Evolutionary conservation across 2,113 vertebrate genomes (phyloP).

Genomic region (Pluvianellus socialis): DNA sequence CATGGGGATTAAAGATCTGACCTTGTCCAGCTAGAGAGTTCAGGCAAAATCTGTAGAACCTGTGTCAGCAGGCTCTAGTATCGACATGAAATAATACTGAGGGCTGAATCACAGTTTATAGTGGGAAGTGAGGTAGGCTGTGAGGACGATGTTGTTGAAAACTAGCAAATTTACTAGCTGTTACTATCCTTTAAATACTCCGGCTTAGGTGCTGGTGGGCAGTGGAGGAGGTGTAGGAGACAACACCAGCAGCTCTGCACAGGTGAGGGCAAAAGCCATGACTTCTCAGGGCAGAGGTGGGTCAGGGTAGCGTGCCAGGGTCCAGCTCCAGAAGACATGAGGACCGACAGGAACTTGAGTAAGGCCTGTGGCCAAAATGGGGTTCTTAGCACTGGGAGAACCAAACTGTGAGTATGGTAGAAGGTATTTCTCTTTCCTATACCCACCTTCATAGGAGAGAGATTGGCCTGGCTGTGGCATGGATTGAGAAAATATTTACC

Average conservation of each 20-base stretch:
- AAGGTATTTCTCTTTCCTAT: not conserved
- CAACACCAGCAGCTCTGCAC: not conserved
- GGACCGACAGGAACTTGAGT: not conserved
- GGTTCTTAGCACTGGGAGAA: not conserved
- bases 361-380: not conserved
- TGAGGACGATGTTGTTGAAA: not conserved
- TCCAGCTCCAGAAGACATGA: not conserved
- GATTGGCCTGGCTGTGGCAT: not conserved
- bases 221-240: not conserved
- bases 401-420: not conserved
- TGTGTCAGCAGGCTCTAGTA: not conserved
- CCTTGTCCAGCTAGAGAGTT: not conserved
- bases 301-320: accelerated
- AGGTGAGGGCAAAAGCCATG: not conserved
- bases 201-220: not conserved
- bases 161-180: not conserved
- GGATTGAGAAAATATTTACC: not conserved
- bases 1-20: not conserved
- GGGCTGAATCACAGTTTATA: not conserved
- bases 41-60: not conserved
- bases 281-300: not conserved
- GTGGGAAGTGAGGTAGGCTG: not conserved
- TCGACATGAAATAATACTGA: not conserved
- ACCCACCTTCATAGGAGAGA: not conserved
- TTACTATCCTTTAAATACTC: not conserved